Conservation (phyloP, 2,888 invertebrate species). For the Drosophila yooni region DNA sequence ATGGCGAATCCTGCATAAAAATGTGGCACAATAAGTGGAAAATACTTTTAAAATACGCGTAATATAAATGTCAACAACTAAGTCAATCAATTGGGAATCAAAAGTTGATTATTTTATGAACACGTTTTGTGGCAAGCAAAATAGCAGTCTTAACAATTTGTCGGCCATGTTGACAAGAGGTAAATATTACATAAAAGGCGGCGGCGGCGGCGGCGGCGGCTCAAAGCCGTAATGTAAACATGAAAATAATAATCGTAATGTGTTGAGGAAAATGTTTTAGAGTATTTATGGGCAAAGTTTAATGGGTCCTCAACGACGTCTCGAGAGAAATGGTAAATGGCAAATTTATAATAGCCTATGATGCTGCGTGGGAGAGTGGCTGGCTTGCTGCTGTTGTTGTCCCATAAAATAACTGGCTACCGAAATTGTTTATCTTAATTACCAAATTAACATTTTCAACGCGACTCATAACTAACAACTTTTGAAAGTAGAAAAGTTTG, state of each 20-base stretch:
- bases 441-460: slow-evolving; percentile 80
- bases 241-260: slow-evolving; percentile 45
- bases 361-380: background rate
- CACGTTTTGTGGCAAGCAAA: slow-evolving; percentile 1
- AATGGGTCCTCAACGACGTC: slow-evolving; percentile 49
- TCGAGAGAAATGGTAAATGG: background rate
- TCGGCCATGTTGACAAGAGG: slow-evolving; percentile 41
- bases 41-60: background rate
- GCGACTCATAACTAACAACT: slow-evolving; percentile 63
- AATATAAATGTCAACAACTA: slow-evolving; percentile 6
- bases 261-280: slow-evolving; percentile 2
- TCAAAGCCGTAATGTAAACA: slow-evolving; percentile 47
- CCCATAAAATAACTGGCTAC: slow-evolving; percentile 68
- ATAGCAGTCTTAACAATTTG: background rate
- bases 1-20: slow-evolving; percentile 11
- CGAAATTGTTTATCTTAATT: slow-evolving; percentile 81
- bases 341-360: slow-evolving; percentile 28
- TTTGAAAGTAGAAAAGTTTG: slow-evolving; percentile 56
- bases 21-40: slow-evolving; percentile 4
- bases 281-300: slow-evolving; percentile 71
- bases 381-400: background rate
- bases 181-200: slow-evolving; percentile 17
- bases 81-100: slow-evolving; percentile 35
- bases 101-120: slow-evolving; percentile 50
- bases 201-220: background rate